Base-by-base conservation (phyloP, 2,888 invertebrate species). In the Hylaea fasciaria region DNA sequence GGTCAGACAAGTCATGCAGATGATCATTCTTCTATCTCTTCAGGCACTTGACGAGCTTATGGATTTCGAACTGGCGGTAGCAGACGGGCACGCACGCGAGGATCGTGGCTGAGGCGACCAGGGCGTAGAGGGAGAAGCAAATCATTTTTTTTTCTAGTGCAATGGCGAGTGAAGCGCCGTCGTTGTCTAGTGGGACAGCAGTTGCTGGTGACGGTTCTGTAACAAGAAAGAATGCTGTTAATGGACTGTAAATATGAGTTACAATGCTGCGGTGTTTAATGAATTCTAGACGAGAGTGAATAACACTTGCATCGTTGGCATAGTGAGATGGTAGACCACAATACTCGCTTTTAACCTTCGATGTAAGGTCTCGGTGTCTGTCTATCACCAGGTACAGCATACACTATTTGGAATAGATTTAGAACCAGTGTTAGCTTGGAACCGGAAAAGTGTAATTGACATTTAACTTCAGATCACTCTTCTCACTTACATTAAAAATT, bases 1-100 rank as follows among this genome's bases (percentile, higher is more conserved):
- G 5, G 86, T 82, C 35, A 78, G 56, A 57, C 70, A 81, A 1
- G 79, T 74, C 71, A 88, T 76, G 63, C 86, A 86, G 58, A 86
- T 71, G n/a, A 85, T 55, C 86, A 86, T 87, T 5, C n/a, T 44
- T 16, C 55, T 78, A 80, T 73, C 86, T 85, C 65, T 77, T 81
- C 40, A 88, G 61, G 55, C 89, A 89, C 78, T 81, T 83, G 57
- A 85, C 56, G 17, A 88, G 75, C 59, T 85, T 85, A 63, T 83
- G 73, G 47, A 84, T 58, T 56, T 85, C 80, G 62, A 87, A 78
- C 52, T 85, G 84, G 46, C 81, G 74, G 69, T 80, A 85, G 75
- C 89, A 88, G 62, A 88, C 85, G 1, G 91, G 89, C 0, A 89
- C 81, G 69, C 90, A 90, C 47, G 90, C 87, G 47, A 91, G 77